Evolutionary conservation across 1,140 invertebrate species (phyloP).

Genomic region (Conus betulinus): DNA sequence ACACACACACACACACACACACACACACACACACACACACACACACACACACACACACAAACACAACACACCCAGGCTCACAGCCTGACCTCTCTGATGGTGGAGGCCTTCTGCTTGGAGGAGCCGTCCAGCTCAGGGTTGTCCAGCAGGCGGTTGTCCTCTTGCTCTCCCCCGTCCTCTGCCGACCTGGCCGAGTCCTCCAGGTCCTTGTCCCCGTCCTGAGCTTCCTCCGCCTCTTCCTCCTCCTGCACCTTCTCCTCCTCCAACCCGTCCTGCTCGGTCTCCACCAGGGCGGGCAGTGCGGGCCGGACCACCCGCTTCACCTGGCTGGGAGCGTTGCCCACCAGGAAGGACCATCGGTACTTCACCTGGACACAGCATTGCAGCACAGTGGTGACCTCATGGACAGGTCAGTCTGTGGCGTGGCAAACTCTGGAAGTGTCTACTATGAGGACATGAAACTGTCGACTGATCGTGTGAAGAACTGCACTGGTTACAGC

Average conservation of each 20-base stretch:
- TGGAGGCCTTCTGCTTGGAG: not conserved
- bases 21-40: not conserved
- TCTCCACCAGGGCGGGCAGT: not conserved
- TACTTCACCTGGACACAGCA: conserved; percentile 53
- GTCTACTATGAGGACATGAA: too few relatives aligned
- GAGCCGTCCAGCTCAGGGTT: not conserved
- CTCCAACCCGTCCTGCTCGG: conserved; percentile 2
- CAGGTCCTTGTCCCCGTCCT: conserved; percentile 46
- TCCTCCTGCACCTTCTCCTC: conserved; percentile 17
- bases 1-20: not conserved
- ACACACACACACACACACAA: not conserved
- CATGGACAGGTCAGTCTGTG: not conserved
- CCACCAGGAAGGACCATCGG: conserved; percentile 74
- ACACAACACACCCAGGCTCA: not conserved
- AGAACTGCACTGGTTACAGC: too few relatives aligned
- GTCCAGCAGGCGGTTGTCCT: conserved; percentile 1
- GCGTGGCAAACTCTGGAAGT: too few relatives aligned
- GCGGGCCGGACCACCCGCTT: conserved; percentile 29
- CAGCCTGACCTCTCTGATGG: conserved; percentile 18
- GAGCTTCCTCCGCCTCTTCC: conserved; percentile 31
- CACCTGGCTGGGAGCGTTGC: conserved; percentile 64
- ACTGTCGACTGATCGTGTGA: too few relatives aligned
- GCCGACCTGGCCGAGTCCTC: conserved; percentile 31
- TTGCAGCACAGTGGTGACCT: not conserved
- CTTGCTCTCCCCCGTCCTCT: conserved; percentile 3